Evolutionary conservation across 2,113 vertebrate species (phyloP).

Genomic region (Nesogale talazaci): DNA sequence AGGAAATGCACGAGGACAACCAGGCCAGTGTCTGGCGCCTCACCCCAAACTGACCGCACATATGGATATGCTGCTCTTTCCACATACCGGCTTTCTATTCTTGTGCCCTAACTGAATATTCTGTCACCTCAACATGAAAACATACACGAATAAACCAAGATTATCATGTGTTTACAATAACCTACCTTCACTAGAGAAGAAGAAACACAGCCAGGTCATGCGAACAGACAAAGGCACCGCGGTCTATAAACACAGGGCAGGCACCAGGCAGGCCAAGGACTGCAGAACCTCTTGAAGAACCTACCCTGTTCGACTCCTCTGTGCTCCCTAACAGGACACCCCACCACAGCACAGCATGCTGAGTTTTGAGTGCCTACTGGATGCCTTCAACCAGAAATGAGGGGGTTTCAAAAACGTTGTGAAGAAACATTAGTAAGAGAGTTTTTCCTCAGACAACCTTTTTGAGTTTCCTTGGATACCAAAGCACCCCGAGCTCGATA

Average conservation of each 20-base stretch:
- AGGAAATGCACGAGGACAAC: not conserved
- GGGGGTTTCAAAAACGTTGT: too few relatives aligned
- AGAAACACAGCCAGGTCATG: constrained; percentile 3
- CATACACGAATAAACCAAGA: constrained; percentile 45
- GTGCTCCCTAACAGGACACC: not conserved
- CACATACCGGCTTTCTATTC: constrained; percentile 3
- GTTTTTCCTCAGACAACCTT: too few relatives aligned
- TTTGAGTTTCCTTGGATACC: not conserved
- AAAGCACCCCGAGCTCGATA: not conserved
- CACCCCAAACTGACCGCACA: not conserved
- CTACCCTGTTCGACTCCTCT: not conserved
- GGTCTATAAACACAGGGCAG: not conserved
- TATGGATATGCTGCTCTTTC: constrained; percentile 40
- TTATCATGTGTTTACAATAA: not conserved
- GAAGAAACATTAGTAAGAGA: too few relatives aligned
- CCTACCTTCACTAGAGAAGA: not conserved
- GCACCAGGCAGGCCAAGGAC: not conserved
- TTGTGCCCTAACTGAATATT: constrained; percentile 20
- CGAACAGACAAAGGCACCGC: not conserved
- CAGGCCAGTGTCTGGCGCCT: not conserved
- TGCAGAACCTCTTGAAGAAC: not conserved
- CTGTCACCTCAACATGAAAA: constrained; percentile 11
- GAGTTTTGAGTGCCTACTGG: not conserved
- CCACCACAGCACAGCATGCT: constrained; percentile 10
- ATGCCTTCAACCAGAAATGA: not conserved